Conservation (phyloP, 2,113 vertebrate genomes). For the Erythrolamprus reginae region DNA sequence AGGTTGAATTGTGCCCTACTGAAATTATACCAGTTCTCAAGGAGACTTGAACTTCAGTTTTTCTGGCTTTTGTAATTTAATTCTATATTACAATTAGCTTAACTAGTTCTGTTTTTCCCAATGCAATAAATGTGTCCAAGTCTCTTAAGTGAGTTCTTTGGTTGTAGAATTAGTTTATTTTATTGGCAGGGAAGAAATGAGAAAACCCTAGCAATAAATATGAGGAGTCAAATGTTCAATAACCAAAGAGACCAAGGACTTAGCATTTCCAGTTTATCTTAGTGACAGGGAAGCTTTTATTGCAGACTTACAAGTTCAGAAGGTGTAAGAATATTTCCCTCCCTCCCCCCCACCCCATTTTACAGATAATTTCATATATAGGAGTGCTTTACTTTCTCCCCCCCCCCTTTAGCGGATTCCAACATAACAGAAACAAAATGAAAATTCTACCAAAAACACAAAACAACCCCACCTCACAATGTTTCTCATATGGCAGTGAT, state of each 20-base stretch:
- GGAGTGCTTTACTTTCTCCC: neutral
- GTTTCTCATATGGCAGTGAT: neutral
- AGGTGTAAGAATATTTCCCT: neutral
- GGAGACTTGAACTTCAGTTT: neutral
- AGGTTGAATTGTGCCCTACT: neutral
- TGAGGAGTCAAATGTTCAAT: conserved; percentile 18
- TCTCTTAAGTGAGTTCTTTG: conserved; percentile 1
- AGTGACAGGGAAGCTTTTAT: conserved; percentile 26
- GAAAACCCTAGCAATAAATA: conserved; percentile 13
- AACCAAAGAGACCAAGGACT: conserved; percentile 24
- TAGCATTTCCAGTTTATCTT: conserved; percentile 22
- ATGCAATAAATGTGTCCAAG: neutral
- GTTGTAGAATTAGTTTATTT: conserved; percentile 20
- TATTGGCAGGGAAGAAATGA: conserved; percentile 18
- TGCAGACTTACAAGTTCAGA: conserved; percentile 9
- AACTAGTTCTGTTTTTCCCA: neutral
- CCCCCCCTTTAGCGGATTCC: neutral
- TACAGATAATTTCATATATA: neutral
- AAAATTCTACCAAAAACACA: neutral
- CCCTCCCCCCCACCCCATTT: neutral
- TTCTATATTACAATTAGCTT: neutral
- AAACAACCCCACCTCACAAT: no score
- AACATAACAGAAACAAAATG: neutral
- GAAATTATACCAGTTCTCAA: neutral
- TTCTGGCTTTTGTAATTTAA: neutral